phyloP scores from a whole-genome alignment of 2,888 invertebrate genomes.

The Drosophila monieri region DNA sequence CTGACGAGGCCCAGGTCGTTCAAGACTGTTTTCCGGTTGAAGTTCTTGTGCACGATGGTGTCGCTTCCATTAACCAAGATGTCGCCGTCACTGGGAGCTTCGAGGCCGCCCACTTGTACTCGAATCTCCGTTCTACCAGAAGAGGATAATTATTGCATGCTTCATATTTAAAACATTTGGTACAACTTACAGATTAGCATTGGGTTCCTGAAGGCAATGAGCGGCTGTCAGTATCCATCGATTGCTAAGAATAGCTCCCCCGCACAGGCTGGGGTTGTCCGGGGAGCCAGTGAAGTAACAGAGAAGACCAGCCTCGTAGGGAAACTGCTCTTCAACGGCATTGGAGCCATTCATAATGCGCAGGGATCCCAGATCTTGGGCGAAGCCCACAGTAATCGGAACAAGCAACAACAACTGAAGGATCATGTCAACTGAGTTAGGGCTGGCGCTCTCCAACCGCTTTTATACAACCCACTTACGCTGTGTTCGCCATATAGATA shows the following conservation, averaged over 20 bases:
- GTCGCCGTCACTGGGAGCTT: neutral
- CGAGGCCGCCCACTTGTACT: slow-evolving; percentile 40
- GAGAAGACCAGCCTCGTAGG: slow-evolving; percentile 55
- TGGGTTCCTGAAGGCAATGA: slow-evolving; percentile 47
- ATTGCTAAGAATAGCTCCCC: slow-evolving; percentile 53
- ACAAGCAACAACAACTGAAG: slow-evolving; percentile 25
- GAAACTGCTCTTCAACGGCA: slow-evolving; percentile 34
- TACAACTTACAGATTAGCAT: slow-evolving; percentile 32
- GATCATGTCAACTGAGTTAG: slow-evolving; percentile 35
- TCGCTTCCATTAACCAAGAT: slow-evolving; percentile 14
- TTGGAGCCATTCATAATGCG: slow-evolving; percentile 55
- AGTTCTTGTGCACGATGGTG: slow-evolving; percentile 40
- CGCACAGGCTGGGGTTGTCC: slow-evolving; percentile 35
- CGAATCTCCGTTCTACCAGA: slow-evolving; percentile 29
- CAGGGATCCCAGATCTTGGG: slow-evolving; percentile 22
- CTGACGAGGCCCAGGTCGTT: slow-evolving; percentile 56
- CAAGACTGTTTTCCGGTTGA: slow-evolving; percentile 16
- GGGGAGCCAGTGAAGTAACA: slow-evolving; percentile 24
- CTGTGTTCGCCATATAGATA: slow-evolving; percentile 1
- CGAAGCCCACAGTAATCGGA: slow-evolving; percentile 10
- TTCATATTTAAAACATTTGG: too few species aligned
- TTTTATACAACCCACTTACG: slow-evolving; percentile 46
- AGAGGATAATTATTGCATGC: too few species aligned
- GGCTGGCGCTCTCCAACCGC: neutral
- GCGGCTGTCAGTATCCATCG: slow-evolving; percentile 65